Conservation (phyloP, 2,113 vertebrate species). For the Oryzias celebensis region DNA sequence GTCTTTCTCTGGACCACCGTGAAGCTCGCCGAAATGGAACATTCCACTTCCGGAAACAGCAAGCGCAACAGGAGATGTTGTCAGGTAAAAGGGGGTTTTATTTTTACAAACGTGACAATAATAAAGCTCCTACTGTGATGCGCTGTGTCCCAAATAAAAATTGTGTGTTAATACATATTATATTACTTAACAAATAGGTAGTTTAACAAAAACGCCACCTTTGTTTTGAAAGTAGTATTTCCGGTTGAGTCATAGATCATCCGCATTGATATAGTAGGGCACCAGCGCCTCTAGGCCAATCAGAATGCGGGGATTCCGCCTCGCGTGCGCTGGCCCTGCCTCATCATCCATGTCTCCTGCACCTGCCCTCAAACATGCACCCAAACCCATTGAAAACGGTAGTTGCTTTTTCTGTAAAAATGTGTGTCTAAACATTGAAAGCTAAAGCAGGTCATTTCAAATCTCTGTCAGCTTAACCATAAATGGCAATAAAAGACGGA, state of each 20-base stretch:
- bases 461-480: no score
- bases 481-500: no score
- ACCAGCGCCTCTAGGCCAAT: constrained; percentile 66
- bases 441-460: no score
- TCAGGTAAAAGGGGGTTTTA: neutral
- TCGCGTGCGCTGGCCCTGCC: constrained; percentile 17
- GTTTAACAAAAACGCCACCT: neutral
- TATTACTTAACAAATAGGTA: no score
- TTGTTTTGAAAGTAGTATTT: constrained; percentile 31
- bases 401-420: no score
- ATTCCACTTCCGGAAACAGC: fast-evolving
- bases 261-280: constrained; percentile 43
- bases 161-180: neutral
- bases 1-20: constrained; percentile 40
- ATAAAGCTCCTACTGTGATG: neutral
- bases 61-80: neutral
- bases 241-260: neutral
- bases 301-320: constrained; percentile 16
- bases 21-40: neutral
- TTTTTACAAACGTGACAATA: neutral
- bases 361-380: neutral
- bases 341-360: neutral
- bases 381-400: no score
- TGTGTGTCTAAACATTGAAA: no score
- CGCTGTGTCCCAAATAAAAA: neutral